Conservation (phyloP, 2,113 vertebrate genomes). For the Zosterops borbonicus region DNA sequence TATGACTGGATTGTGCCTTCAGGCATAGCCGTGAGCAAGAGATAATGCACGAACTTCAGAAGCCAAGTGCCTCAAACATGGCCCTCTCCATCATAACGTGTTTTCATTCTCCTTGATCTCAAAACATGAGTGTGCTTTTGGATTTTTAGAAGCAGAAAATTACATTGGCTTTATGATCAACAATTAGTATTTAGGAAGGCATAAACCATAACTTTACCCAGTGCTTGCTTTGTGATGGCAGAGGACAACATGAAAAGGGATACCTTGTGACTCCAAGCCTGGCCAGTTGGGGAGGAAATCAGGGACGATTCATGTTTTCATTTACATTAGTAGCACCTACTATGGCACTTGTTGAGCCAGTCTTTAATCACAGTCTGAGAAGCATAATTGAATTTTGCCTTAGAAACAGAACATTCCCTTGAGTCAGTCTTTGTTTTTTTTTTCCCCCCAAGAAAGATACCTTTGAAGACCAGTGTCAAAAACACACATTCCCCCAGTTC, state of each 20-base stretch:
- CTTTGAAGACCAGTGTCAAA: neutral
- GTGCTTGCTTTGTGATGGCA: neutral
- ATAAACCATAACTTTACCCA: neutral
- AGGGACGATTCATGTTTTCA: neutral
- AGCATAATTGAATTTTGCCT: neutral
- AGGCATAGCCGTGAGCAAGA: neutral
- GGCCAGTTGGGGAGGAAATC: neutral
- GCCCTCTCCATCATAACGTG: neutral
- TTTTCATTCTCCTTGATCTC: conserved; percentile 15
- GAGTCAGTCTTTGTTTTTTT: neutral
- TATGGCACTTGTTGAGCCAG: neutral
- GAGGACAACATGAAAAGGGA: neutral
- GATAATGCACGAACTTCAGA: neutral
- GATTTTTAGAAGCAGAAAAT: neutral
- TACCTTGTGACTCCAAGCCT: neutral
- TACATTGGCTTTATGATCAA: neutral
- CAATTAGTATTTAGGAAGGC: neutral
- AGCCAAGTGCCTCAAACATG: neutral
- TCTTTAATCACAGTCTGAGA: neutral
- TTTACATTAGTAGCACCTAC: neutral
- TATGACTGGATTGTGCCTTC: neutral
- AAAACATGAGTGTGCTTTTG: neutral
- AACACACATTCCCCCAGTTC: neutral
- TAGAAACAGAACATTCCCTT: neutral
- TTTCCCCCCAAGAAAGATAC: neutral